phyloP scores from a whole-genome alignment of 2,113 vertebrate genomes.

The Pao palembangensis region DNA sequence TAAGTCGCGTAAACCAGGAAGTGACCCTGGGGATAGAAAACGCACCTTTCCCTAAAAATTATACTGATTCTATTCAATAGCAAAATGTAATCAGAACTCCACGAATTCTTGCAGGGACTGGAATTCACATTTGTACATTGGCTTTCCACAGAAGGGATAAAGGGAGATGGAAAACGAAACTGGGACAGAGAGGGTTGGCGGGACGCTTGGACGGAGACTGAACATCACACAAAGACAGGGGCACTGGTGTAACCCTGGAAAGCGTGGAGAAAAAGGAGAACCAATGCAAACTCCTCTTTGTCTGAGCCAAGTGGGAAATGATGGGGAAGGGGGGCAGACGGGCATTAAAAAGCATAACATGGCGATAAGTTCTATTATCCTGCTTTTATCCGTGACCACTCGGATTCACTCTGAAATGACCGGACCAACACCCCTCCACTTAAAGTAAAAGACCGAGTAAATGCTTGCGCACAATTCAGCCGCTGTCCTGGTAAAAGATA shows the following conservation, averaged over 20 bases:
- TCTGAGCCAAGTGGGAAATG: conserved; percentile 53
- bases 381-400: conserved; percentile 44
- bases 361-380: conserved; percentile 67
- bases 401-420: conserved; percentile 58
- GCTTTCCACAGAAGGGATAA: conserved; percentile 16
- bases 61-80: no score
- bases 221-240: conserved; percentile 39
- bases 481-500: conserved; percentile 34
- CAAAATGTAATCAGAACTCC: no score
- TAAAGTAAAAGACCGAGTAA: conserved; percentile 41
- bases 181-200: conserved; percentile 1
- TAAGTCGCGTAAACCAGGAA: no score
- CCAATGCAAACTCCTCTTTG: conserved; percentile 58
- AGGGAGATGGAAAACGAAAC: conserved; percentile 23
- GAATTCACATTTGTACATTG: neutral
- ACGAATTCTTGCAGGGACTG: no score
- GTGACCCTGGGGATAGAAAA: no score
- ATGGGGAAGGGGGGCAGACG: conserved; percentile 21
- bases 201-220: conserved; percentile 1
- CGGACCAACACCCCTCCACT: conserved; percentile 38
- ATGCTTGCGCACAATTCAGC: conserved; percentile 44
- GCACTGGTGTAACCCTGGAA: conserved; percentile 42
- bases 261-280: conserved; percentile 56
- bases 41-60: no score
- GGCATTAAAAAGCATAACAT: conserved; percentile 65